These are phyloP conservation scores for Rhineura floridana DNA, from an alignment of 2,113 vertebrate species.

Conservation along the genomic window DNA sequence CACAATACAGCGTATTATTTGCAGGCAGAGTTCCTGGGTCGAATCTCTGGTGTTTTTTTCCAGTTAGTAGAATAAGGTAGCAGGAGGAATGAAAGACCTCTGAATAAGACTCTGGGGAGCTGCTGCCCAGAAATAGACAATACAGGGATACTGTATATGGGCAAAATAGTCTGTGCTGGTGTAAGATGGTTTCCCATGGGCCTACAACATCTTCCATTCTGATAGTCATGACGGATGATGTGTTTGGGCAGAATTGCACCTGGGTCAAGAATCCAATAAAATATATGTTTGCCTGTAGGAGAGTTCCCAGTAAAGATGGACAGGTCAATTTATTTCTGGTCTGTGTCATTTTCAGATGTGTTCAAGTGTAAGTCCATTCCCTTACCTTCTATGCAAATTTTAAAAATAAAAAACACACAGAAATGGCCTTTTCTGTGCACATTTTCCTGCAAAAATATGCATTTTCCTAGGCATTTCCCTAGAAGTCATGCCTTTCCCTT, in stretches of 20 bases:
- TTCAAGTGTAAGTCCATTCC: not conserved
- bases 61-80: not conserved
- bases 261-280: not conserved
- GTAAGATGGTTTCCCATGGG: not conserved
- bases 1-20: too few species aligned
- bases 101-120: too few species aligned
- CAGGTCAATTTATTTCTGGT: not conserved
- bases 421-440: not conserved
- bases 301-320: not conserved
- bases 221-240: not conserved
- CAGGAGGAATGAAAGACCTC: too few species aligned
- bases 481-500: too few species aligned
- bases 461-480: not conserved
- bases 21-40: not conserved
- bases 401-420: not conserved
- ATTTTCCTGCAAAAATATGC: not conserved
- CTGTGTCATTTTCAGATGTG: not conserved
- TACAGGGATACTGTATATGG: not conserved
- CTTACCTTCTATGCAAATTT: not conserved
- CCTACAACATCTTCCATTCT: not conserved
- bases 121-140: not conserved
- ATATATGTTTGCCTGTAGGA: not conserved
- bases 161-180: not conserved
- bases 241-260: not conserved
- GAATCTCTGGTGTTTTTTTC: not conserved